These are phyloP conservation scores for Dipodomys merriami DNA, from an alignment of 2,113 vertebrate genomes.

Conservation along the genomic window DNA sequence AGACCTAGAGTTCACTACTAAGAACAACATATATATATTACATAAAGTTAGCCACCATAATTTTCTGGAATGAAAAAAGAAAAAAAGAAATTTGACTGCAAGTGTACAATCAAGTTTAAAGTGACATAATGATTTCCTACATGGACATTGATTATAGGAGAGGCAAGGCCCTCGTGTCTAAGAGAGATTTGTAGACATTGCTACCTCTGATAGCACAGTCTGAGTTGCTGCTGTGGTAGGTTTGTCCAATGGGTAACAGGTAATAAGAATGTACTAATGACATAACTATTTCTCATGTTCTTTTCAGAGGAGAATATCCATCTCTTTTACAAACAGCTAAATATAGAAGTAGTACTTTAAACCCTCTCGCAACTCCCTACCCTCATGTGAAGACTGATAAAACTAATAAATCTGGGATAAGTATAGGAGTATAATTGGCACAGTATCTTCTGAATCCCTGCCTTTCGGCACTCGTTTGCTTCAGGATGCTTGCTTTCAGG, in stretches of 20 bases:
- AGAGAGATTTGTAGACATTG: neutral
- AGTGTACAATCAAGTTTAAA: neutral
- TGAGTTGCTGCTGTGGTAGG: neutral
- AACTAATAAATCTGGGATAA: neutral
- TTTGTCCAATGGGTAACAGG: neutral
- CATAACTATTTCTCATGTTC: neutral
- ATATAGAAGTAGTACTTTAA: neutral
- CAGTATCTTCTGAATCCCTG: neutral
- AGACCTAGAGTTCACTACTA: no score
- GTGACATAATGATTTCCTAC: neutral
- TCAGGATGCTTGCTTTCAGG: neutral
- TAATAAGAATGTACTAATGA: neutral
- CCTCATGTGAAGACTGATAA: neutral
- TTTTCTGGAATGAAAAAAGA: conserved; percentile 39
- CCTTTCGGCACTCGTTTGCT: neutral
- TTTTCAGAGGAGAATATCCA: neutral
- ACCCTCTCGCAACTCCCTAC: neutral
- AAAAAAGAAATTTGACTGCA: neutral
- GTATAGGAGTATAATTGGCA: neutral
- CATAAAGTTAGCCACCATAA: conserved; percentile 19
- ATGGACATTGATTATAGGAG: neutral
- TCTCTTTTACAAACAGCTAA: neutral
- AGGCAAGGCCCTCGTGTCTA: neutral
- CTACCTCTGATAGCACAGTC: neutral
- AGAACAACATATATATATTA: no score